Evolutionary conservation across 2,888 invertebrate species (phyloP).

Genomic region (Agrochola lychnidis): DNA sequence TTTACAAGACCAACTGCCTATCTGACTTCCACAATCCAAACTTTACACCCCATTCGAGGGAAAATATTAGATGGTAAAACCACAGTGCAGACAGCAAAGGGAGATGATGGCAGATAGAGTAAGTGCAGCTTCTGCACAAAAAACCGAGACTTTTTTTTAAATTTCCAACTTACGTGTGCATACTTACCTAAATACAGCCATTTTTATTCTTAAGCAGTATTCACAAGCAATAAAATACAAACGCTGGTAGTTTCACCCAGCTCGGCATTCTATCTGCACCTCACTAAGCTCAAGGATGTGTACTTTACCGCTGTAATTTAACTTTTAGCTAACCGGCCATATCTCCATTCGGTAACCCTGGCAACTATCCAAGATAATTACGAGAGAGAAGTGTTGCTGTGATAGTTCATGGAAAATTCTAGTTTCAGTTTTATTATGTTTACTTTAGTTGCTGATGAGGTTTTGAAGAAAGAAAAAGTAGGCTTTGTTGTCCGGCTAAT

Average conservation of each 20-base stretch:
- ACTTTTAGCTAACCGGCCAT: conserved; percentile 56
- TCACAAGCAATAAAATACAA: background rate
- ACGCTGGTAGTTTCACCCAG: background rate
- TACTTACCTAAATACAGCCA: background rate
- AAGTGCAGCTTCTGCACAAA: background rate
- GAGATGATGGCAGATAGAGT: background rate
- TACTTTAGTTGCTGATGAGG: conserved; percentile 8
- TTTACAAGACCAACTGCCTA: no score
- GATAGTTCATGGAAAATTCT: conserved; percentile 37
- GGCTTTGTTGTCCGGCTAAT: background rate
- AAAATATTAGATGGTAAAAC: background rate
- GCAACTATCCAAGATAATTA: conserved; percentile 65
- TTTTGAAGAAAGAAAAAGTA: background rate
- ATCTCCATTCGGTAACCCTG: conserved; percentile 56
- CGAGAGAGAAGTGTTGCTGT: conserved; percentile 53
- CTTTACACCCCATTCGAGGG: background rate
- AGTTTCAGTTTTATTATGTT: conserved; percentile 34
- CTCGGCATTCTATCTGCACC: conserved; percentile 23
- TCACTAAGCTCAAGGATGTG: conserved; percentile 23
- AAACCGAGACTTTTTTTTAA: background rate
- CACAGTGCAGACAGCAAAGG: no score
- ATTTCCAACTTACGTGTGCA: background rate
- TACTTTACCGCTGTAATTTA: conserved; percentile 55
- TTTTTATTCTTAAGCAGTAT: background rate
- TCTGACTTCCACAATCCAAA: background rate